These are phyloP conservation scores for Musca domestica DNA, from an alignment of 1,140 invertebrate species.

Conservation along the genomic window DNA sequence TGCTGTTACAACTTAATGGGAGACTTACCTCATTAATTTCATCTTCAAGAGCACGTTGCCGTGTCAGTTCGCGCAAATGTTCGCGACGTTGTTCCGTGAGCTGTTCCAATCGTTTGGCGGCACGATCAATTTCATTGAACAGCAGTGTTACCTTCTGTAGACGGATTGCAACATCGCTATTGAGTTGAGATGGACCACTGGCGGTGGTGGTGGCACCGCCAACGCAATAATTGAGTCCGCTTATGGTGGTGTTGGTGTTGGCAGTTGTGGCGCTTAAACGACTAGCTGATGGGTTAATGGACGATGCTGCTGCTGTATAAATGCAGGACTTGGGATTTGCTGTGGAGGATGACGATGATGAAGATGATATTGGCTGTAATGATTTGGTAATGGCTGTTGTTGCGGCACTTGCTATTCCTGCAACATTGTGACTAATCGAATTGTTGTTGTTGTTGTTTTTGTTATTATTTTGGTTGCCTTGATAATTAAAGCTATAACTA, in stretches of 20 bases:
- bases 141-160: constrained; percentile 55
- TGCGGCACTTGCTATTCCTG: constrained; percentile 11
- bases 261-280: constrained; percentile 19
- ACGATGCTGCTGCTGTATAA: constrained; percentile 12
- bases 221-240: neutral
- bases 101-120: constrained; percentile 58
- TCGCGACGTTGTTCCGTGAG: constrained; percentile 59
- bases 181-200: constrained; percentile 13
- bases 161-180: constrained; percentile 40
- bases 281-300: constrained; percentile 20
- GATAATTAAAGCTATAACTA: constrained; percentile 25
- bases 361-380: constrained; percentile 12
- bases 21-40: constrained; percentile 60
- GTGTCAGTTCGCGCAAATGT: constrained; percentile 57
- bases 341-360: constrained; percentile 10
- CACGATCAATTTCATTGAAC: constrained; percentile 58
- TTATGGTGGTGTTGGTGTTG: constrained; percentile 19
- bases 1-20: neutral
- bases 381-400: constrained; percentile 21
- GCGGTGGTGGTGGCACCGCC: neutral
- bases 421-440: constrained; percentile 19
- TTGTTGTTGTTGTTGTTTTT: constrained; percentile 18
- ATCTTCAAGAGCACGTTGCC: constrained; percentile 58
- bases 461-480: constrained; percentile 21
- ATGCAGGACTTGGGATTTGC: constrained; percentile 19